A percentile compares a stretch with the other conserved stretches of the same genome.
Evolutionary conservation across 2,888 invertebrate genomes (phyloP).

Genomic region (Helobdella robusta): DNA sequence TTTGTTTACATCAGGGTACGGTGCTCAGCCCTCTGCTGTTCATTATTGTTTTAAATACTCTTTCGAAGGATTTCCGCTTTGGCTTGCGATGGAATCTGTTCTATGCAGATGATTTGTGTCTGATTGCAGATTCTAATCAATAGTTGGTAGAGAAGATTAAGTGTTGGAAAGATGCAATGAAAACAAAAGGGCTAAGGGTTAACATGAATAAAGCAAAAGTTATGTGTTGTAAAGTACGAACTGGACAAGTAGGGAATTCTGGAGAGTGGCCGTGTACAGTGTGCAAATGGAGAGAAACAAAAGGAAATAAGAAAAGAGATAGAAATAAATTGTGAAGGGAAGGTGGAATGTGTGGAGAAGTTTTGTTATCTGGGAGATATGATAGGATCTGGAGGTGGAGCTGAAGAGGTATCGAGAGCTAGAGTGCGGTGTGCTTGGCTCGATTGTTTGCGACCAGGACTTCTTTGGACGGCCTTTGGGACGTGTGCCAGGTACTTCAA

Average conservation of each 20-base stretch:
- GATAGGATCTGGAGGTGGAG: too few relatives aligned
- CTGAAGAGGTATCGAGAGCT: too few relatives aligned
- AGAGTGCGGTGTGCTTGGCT: too few relatives aligned
- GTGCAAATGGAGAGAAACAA: neutral
- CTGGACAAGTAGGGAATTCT: neutral
- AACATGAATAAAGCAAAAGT: constrained; percentile 2
- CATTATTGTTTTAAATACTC: neutral
- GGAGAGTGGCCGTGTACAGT: neutral
- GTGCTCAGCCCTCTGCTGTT: constrained; percentile 5
- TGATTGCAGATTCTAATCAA: constrained; percentile 5
- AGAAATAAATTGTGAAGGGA: too few relatives aligned
- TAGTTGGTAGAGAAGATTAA: constrained; percentile 2
- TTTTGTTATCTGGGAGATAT: too few relatives aligned
- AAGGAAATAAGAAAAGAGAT: too few relatives aligned
- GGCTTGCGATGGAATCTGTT: constrained; percentile 9
- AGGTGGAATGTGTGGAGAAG: too few relatives aligned
- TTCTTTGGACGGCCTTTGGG: too few relatives aligned
- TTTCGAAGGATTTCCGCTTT: neutral
- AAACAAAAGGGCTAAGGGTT: constrained; percentile 7
- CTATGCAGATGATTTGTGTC: constrained; percentile 14
- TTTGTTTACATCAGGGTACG: neutral
- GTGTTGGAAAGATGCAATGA: neutral
- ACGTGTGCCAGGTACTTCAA: too few relatives aligned
- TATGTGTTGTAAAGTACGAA: neutral
- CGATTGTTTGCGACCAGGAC: too few relatives aligned